These are phyloP conservation scores for Siniperca obscura DNA, from an alignment of 2,797 vertebrate genomes.

Conservation along the genomic window DNA sequence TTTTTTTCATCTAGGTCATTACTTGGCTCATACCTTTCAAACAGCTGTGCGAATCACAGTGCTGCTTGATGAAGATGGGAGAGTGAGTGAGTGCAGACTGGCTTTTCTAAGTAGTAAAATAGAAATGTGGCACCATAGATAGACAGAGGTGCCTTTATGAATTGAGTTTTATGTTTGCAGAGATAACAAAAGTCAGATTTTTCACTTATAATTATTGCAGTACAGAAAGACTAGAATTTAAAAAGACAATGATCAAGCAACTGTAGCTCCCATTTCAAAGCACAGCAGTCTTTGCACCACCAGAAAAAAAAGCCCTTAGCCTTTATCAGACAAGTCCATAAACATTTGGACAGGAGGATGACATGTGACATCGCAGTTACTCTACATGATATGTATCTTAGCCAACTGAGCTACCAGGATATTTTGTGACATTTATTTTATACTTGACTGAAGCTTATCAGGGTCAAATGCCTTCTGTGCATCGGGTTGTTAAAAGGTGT, in stretches of 20 bases:
- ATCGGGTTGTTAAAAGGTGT: constrained; percentile 63
- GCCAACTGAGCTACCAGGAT: neutral
- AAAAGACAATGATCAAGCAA: neutral
- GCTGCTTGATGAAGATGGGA: neutral
- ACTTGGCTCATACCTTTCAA: neutral
- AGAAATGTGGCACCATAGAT: neutral
- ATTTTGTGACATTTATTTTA: constrained; percentile 2
- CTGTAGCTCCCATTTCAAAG: neutral
- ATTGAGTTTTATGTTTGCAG: neutral
- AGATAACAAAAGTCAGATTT: neutral
- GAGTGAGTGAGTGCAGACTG: neutral
- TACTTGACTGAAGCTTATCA: constrained; percentile 12
- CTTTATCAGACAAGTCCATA: neutral
- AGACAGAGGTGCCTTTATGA: neutral
- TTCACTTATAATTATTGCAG: neutral
- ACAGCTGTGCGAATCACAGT: constrained; percentile 3
- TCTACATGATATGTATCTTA: neutral
- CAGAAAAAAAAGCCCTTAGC: neutral
- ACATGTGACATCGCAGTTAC: neutral
- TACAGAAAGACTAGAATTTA: neutral
- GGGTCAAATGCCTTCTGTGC: constrained; percentile 47
- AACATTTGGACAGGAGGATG: constrained; percentile 2
- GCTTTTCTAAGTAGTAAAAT: constrained; percentile 12
- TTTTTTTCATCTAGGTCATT: constrained; percentile 15
- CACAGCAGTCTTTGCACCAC: neutral